Conservation (phyloP, 2,888 invertebrate genomes). For the Himalopsyche tibetana region DNA sequence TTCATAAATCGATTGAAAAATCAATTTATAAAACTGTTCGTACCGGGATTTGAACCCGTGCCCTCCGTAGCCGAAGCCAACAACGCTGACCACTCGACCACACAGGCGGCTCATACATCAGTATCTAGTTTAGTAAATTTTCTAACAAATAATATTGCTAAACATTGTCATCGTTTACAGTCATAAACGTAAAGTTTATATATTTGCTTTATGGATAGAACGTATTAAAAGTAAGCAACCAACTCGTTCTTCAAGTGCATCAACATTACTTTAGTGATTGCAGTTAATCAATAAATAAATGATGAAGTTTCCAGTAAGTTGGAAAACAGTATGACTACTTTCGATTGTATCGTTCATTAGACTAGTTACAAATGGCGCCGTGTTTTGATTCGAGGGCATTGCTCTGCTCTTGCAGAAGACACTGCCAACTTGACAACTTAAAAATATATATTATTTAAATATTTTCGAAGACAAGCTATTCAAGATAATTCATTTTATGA, state of each 20-base stretch:
- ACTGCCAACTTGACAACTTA: not conserved
- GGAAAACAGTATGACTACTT: not conserved
- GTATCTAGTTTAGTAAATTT: too few relatives aligned
- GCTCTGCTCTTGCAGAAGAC: not conserved
- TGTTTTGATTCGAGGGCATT: not conserved
- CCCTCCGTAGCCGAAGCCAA: too few relatives aligned
- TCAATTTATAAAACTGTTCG: too few relatives aligned
- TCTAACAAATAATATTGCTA: too few relatives aligned
- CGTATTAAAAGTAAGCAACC: not conserved
- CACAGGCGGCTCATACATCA: too few relatives aligned
- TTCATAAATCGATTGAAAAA: too few relatives aligned
- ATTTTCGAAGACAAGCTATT: not conserved
- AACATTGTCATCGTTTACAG: too few relatives aligned
- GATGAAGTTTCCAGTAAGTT: not conserved
- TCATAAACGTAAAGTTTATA: too few relatives aligned
- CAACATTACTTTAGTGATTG: not conserved
- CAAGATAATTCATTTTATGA: not conserved
- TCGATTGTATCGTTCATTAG: not conserved
- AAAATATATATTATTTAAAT: not conserved
- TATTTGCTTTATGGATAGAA: not conserved
- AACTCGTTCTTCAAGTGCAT: not conserved
- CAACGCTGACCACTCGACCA: too few relatives aligned
- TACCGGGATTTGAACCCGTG: too few relatives aligned
- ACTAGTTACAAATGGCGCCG: not conserved
- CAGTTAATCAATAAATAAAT: not conserved